Evolutionary conservation across 2,888 invertebrate genomes (phyloP).

Genomic region (Panzeria rudis): DNA sequence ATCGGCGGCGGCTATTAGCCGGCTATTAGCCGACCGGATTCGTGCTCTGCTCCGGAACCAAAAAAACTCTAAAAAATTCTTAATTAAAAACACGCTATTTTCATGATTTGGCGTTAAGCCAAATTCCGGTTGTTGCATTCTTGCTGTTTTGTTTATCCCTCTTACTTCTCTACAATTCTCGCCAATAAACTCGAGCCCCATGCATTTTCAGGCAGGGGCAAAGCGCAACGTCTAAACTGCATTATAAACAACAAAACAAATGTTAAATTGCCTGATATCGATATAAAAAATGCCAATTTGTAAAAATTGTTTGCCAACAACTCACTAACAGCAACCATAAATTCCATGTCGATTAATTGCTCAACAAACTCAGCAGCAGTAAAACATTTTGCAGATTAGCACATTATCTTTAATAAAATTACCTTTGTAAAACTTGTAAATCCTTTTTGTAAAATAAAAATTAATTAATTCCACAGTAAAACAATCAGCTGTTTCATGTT

Average conservation of each 20-base stretch:
- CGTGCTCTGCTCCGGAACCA: too few relatives aligned
- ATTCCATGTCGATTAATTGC: neutral
- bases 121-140: too few relatives aligned
- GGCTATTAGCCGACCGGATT: too few relatives aligned
- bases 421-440: slow-evolving; percentile 34
- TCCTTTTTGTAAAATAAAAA: slow-evolving; percentile 13
- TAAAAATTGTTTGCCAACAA: slow-evolving; percentile 11
- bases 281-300: neutral
- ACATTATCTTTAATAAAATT: slow-evolving; percentile 1
- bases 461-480: slow-evolving; percentile 6
- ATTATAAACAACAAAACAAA: neutral
- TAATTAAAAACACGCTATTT: too few relatives aligned
- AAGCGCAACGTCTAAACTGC: too few relatives aligned
- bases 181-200: too few relatives aligned
- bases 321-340: neutral
- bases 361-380: neutral
- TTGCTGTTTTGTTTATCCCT: too few relatives aligned
- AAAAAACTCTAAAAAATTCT: too few relatives aligned
- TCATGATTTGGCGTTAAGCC: too few relatives aligned
- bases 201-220: too few relatives aligned
- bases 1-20: too few relatives aligned
- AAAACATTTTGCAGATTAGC: neutral
- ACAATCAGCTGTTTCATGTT: slow-evolving; percentile 64
- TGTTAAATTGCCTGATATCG: neutral
- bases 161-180: too few relatives aligned